Conservation (phyloP, 1,140 invertebrate genomes). For the Aplysia californica region DNA sequence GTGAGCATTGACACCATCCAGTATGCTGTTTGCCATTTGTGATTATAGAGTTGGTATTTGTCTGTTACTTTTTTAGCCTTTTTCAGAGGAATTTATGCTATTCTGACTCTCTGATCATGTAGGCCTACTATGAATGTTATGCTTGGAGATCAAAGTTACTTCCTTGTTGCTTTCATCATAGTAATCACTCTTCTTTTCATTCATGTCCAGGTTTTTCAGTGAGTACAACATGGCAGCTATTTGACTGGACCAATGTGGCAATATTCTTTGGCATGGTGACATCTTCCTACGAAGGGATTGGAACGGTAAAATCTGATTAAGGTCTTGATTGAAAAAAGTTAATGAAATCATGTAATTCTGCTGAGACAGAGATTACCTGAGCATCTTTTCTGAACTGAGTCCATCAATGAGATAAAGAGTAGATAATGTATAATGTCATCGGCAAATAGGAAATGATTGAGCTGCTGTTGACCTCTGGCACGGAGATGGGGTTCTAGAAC, state of each 20-base stretch:
- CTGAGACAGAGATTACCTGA: too few relatives aligned
- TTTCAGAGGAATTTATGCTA: not conserved
- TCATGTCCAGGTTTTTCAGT: conserved; percentile 45
- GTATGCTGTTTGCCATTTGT: too few relatives aligned
- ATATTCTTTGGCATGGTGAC: conserved; percentile 64
- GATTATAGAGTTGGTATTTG: too few relatives aligned
- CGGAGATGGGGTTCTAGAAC: too few relatives aligned
- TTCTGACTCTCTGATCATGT: not conserved
- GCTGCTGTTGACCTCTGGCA: too few relatives aligned
- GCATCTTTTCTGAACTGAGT: too few relatives aligned
- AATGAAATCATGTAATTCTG: not conserved
- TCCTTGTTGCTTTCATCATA: not conserved
- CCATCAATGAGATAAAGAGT: too few relatives aligned
- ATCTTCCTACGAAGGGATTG: conserved; percentile 65
- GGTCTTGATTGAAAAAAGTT: not conserved
- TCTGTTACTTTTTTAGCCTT: too few relatives aligned
- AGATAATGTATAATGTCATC: too few relatives aligned
- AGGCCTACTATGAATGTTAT: not conserved
- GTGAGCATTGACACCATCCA: too few relatives aligned
- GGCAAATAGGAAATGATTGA: too few relatives aligned
- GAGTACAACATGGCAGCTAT: conserved; percentile 34
- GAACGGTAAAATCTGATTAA: conserved; percentile 49
- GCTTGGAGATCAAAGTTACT: not conserved
- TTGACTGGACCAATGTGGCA: conserved; percentile 46
- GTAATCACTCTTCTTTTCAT: too few relatives aligned